Base-by-base conservation (phyloP, 2,113 vertebrate species). In the Centrocercus urophasianus region DNA sequence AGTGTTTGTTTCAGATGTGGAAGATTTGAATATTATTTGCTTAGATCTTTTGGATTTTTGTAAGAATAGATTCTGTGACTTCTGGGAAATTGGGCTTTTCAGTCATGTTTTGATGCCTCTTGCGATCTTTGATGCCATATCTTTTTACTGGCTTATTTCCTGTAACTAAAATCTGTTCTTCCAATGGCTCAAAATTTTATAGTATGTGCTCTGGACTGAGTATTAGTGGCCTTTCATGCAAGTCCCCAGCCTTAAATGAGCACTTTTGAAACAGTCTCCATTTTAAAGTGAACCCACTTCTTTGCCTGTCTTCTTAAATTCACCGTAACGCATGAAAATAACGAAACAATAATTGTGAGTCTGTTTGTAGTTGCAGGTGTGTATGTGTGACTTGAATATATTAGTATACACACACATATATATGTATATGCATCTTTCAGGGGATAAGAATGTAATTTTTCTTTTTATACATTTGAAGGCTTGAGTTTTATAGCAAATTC, bases 71-170 rank as follows among this genome's bases (percentile, higher is more conserved):
- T 67, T 13, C 19, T 16, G 10, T 65, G 47, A 34, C 2, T 4
- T 34, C 16, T 89, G 54, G 38, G 79, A 87, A 87, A 84, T 8
- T 8, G 12, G 64, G 16, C 18, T 88, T 2, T 34, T 84, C 28
- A 16, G 4, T 38, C 10, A 18, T 0, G 0, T 14, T 48, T 34
- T 4, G 2, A 36, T 60, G 18, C 20, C 88, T 67, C 64, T 79
- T 47, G 27, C 25, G 52, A 5, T 19, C 6, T 77, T 10, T 30
- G 14, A 69, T 90, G 32, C 28, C 0, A 0, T 56, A 22, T 25
- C 10, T 77, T 88, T 88, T 79, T 47, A 52, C 73, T 86, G 45
- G 24, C 25, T 83, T 60, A 17, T 4, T 86, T n/a, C 40, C 76
- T 65, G 38, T 22, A 86, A 21, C 10, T 71, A 71, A 83, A 86